Base-by-base conservation (phyloP, 2,797 vertebrate genomes). In the Chaunax sp. region DNA sequence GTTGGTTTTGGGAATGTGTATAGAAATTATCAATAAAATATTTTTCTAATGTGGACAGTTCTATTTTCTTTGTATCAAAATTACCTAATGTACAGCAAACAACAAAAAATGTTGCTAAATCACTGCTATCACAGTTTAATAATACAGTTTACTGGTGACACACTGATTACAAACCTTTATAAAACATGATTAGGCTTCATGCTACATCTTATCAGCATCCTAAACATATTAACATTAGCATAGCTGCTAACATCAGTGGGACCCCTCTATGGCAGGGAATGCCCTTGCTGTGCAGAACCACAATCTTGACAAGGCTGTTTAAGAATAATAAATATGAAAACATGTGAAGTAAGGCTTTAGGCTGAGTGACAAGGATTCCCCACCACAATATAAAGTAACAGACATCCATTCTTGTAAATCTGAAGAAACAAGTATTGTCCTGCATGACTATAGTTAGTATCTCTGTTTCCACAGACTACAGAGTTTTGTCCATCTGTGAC, bases 11-110 rank as follows among this genome's bases (percentile, higher is more conserved):
- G 18, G 6, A 67, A 37, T 13, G 40, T 78, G 37, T 67, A 44
- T 8, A 35, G 45, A 80, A 69, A 40, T 64, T 10, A 56, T 53
- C 41, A 87, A 76, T 74, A 64, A 84, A 86, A 53, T 68, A 64
- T 84, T 86, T 86, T 80, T 80, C 26, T 73, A 57, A 66, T 6
- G 22, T 69, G 26, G 4, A 38, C n/a, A 15, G 5, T 26, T 49
- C 6, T 43, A 47, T 50, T 54, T 37, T 50, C 22, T 75, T 52
- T 68, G 0, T 4, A n/a, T 61, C 3, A 51, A 37, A 35, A 37
- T 56, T 5, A 13, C 10, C n/a, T 22, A 6, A 40, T 28, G 53
- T 20, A 13, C 10, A 30, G 16, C n/a, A 18, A 45, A 23, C 14
- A 30, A 16, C 1, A 14, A 3, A 26, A 33, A 23, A 15, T 18